Conservation (phyloP, 2,888 invertebrate genomes). For the Vesta saturnalis region DNA sequence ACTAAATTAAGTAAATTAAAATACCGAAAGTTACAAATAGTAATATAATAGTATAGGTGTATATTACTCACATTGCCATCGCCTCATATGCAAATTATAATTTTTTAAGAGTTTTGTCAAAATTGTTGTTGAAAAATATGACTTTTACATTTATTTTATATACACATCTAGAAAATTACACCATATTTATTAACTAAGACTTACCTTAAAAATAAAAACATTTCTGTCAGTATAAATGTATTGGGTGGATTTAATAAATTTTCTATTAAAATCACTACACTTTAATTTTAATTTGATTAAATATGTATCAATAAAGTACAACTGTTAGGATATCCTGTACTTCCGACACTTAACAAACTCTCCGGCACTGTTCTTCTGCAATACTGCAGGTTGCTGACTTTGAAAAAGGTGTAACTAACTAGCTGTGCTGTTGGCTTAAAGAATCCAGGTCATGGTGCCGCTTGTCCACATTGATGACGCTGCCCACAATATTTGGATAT, state of each 20-base stretch:
- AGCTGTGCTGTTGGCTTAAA: slow-evolving; percentile 36
- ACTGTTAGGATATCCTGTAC: slow-evolving; percentile 9
- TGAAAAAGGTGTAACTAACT: slow-evolving; percentile 37
- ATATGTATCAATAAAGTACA: neutral
- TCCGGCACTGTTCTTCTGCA: slow-evolving; percentile 35
- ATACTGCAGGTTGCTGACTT: slow-evolving; percentile 34
- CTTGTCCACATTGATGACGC: slow-evolving; percentile 58
- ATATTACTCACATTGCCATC: neutral
- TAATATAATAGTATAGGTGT: neutral
- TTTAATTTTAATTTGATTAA: too few species aligned
- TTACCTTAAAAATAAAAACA: slow-evolving; percentile 8
- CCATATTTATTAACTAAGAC: too few species aligned
- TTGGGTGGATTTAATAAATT: too few species aligned
- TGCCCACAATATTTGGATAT: slow-evolving; percentile 50
- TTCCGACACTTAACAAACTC: slow-evolving; percentile 25
- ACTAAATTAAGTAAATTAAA: neutral
- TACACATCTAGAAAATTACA: too few species aligned
- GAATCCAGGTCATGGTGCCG: slow-evolving; percentile 61
- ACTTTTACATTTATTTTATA: too few species aligned
- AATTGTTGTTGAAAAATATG: too few species aligned
- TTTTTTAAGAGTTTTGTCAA: neutral
- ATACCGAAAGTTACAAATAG: neutral
- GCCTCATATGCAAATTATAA: neutral
- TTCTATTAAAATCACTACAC: neutral
- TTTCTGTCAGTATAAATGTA: neutral